Conservation (phyloP, 2,888 invertebrate species). For the Vandiemenella viatica region DNA sequence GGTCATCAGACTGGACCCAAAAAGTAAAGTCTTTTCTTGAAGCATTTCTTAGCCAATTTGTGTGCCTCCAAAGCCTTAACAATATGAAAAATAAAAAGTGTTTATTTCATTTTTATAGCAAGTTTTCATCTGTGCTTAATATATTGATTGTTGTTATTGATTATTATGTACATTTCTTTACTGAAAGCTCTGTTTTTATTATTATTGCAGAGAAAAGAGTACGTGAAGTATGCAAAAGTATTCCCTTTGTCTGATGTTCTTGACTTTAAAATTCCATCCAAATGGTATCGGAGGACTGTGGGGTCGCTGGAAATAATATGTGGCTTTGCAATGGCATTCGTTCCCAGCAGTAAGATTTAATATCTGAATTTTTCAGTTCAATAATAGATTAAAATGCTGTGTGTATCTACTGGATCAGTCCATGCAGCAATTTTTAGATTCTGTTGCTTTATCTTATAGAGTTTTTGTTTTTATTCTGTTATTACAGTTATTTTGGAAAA, state of each 20-base stretch:
- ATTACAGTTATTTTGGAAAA: no score
- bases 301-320: slow-evolving; percentile 73
- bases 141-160: neutral
- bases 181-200: neutral
- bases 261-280: slow-evolving; percentile 77
- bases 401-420: no score
- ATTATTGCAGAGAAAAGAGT: slow-evolving; percentile 63
- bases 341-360: slow-evolving; percentile 62
- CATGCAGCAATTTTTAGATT: no score
- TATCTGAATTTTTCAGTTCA: neutral
- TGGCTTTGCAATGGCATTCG: slow-evolving; percentile 64
- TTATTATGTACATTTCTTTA: neutral
- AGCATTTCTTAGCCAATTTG: no score
- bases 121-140: neutral
- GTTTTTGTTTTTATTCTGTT: no score
- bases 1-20: neutral
- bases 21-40: neutral
- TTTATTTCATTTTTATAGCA: neutral
- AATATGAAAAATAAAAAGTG: neutral
- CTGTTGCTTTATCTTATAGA: no score
- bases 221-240: slow-evolving; percentile 90
- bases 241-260: slow-evolving; percentile 69
- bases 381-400: no score
- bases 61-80: no score
- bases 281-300: slow-evolving; percentile 77